A percentile compares a stretch with the other conserved stretches of the same genome.
phyloP scores from a whole-genome alignment of 2,888 invertebrate species.

The Kryphioiulus occultus region DNA sequence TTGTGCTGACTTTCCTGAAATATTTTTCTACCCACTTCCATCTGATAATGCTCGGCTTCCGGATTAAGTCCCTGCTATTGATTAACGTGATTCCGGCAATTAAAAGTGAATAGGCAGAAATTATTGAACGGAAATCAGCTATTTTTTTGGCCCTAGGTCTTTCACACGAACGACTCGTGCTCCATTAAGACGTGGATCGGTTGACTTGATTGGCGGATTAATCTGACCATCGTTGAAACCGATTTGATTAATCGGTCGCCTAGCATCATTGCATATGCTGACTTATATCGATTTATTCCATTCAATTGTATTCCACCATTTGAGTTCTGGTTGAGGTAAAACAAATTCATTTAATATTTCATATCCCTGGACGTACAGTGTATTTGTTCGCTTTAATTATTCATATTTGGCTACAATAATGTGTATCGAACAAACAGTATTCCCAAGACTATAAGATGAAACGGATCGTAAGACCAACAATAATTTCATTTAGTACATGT shows the following conservation, averaged over 20 bases:
- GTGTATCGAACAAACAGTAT: too few species aligned
- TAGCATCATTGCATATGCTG: not conserved
- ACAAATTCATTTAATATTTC: not conserved
- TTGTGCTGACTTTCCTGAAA: not conserved
- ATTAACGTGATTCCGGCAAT: slow-evolving; percentile 28
- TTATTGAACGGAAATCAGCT: not conserved
- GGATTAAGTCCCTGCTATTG: not conserved
- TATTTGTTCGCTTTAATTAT: too few species aligned
- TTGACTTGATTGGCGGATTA: not conserved
- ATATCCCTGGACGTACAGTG: not conserved
- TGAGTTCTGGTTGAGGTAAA: not conserved
- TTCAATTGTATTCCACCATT: not conserved
- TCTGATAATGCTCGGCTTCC: not conserved
- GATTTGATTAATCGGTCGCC: slow-evolving; percentile 36
- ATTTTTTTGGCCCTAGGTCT: not conserved
- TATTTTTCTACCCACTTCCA: not conserved
- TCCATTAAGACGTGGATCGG: not conserved
- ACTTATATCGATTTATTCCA: not conserved
- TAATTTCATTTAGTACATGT: too few species aligned
- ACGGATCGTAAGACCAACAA: too few species aligned
- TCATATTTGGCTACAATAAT: too few species aligned
- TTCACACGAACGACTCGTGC: not conserved
- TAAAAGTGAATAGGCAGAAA: slow-evolving; percentile 13
- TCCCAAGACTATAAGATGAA: too few species aligned
- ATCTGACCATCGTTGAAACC: not conserved